Evolutionary conservation across 2,888 invertebrate species (phyloP), one percentile per base, ranked within the genome.

Genomic region (Terebella lapidaria): DNA sequence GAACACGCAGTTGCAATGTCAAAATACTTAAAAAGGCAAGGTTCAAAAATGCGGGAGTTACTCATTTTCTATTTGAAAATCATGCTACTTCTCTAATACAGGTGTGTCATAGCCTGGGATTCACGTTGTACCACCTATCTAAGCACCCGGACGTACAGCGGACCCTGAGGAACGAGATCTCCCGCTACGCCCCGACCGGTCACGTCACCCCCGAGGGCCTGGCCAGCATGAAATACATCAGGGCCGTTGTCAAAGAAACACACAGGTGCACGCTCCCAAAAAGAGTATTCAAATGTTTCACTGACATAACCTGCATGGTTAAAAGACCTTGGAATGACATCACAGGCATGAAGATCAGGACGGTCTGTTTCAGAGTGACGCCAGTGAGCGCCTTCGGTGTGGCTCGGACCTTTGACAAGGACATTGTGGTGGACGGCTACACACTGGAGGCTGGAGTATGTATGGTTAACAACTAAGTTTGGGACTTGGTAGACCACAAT

Each of bases 71-170:
- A n/a, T n/a, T n/a, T n/a, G n/a, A n/a, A n/a, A n/a, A n/a, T n/a
- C n/a, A n/a, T n/a, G n/a, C n/a, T n/a, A n/a, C n/a, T n/a, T n/a
- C n/a, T n/a, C n/a, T n/a, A n/a, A n/a, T n/a, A n/a, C 29, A 56
- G 56, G 46, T 45, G 26, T 45, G 46, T 3, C 46, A 56, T 18
- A 46, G 25, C 4, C 20, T 56, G 22, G 56, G 46, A 4, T 61
- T 70, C 46, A 29, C 67, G 24, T 53, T 70, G 30, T 69, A 68
- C 58, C 59, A 69, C 25, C 47, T 71, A 25, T 64, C 68, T 15
- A 57, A 53, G 15, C 49, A 67, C 58, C 67, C 60, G n/a, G 65
- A 66, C 5, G 58, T 56, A 25, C 71, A 71, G 57, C 56, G 63
- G 24, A 58, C 20, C 2, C 59, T 70, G 26, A 62, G 62, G 18